These are phyloP conservation scores for Drosophila hydei DNA, from an alignment of 1,140 invertebrate species.

Conservation along the genomic window DNA sequence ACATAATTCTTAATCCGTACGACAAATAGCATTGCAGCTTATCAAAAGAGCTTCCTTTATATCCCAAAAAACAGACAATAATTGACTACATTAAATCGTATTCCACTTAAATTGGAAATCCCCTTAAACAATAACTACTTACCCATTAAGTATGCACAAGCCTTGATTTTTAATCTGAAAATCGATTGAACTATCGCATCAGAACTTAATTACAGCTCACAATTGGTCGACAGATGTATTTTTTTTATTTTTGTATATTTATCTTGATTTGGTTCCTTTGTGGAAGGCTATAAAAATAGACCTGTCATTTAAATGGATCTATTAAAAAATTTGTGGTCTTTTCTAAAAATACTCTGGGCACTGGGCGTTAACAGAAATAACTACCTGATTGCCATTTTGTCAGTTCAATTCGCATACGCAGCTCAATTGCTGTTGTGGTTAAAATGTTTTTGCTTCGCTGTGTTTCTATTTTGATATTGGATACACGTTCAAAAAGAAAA, in stretches of 20 bases:
- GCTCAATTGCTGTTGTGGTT: slow-evolving; percentile 67
- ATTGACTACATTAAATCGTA: not conserved
- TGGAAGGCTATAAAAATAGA: slow-evolving; percentile 72
- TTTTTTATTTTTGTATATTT: slow-evolving; percentile 4
- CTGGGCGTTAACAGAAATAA: slow-evolving; percentile 29
- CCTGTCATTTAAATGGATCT: slow-evolving; percentile 66
- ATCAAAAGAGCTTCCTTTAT: too few relatives aligned
- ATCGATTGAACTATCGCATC: slow-evolving; percentile 6
- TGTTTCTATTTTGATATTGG: not conserved
- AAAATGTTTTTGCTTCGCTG: slow-evolving; percentile 17
- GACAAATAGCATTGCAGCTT: too few relatives aligned
- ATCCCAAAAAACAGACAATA: too few relatives aligned
- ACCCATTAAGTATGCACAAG: not conserved
- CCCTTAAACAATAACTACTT: not conserved
- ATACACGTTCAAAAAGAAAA: not conserved
- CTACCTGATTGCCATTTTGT: slow-evolving; percentile 33
- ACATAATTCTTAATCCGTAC: too few relatives aligned
- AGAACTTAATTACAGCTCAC: slow-evolving; percentile 1
- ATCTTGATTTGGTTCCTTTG: slow-evolving; percentile 36
- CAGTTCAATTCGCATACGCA: slow-evolving; percentile 45
- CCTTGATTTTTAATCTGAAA: not conserved
- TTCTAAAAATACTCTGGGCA: slow-evolving; percentile 71
- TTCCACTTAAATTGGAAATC: not conserved
- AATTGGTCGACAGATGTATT: not conserved
- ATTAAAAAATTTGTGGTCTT: slow-evolving; percentile 68